Base-by-base conservation (phyloP, 2,113 vertebrate genomes). In the Gasterosteus nipponicus region DNA sequence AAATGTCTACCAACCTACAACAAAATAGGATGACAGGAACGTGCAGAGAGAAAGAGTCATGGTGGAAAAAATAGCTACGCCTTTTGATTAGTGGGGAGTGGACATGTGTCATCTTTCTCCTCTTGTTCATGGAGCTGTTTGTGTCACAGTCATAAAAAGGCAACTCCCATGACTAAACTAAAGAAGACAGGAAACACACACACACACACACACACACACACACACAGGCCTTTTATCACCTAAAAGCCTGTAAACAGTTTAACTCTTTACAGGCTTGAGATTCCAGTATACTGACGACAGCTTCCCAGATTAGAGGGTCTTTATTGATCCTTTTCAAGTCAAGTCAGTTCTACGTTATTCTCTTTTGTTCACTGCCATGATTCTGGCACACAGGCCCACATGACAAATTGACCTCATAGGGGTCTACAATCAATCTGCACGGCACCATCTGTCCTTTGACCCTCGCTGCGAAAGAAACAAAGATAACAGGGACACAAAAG, bases 91-190 rank as follows among this genome's bases (percentile, higher is more conserved):
- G 57, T 75, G 29, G 47, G n/a, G 33, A 54, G 26, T 18, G 4
- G 3, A 49, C 3, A 49, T 67, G 60, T 41, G 10, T 14, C 35
- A 33, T 8, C 7, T 41, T n/a, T 22, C 19, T 22, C 18, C 8
- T 29, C 29, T 35, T 51, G 29, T 38, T 53, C 15, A 39, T 16
- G 22, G 14, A 56, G 8, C 14, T 63, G 14, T 59, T n/a, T 29
- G 12, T 44, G 49, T 59, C 46, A 54, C 11, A 78, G 75, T 77
- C 76, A 75, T 51, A 73, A 42, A 82, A 58, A 59, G 58, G 64
- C 49, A 77, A 39, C 74, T 68, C 69, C 68, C 59, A 47, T n/a
- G 18, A 33, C 22, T 39, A 22, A 59, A 51, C 61, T 49, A 53
- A 35, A 65, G 35, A 59, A 65, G 39, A 58, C 19, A 16, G 11